Conservation (phyloP, 2,113 vertebrate species). For the Semicossyphus pulcher region DNA sequence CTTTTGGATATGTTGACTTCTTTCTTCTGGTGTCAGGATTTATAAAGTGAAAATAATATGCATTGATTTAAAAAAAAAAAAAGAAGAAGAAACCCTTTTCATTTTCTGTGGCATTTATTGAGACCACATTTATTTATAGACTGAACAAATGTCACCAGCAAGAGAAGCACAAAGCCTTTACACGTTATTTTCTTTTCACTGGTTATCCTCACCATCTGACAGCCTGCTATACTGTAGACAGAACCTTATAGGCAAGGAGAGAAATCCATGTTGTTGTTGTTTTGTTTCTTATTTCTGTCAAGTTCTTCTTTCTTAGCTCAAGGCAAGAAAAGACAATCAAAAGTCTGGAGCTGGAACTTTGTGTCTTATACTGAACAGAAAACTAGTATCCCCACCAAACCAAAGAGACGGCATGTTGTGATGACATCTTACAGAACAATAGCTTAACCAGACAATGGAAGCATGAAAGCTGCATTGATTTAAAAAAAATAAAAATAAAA, state of each 20-base stretch:
- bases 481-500: too few species aligned
- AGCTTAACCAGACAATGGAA: background rate
- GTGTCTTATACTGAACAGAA: background rate
- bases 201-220: constrained; percentile 5
- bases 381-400: background rate
- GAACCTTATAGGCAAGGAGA: background rate
- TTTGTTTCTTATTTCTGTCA: background rate
- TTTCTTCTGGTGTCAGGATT: too few species aligned
- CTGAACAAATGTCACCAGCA: constrained; percentile 36
- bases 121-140: constrained; percentile 31
- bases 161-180: background rate
- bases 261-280: background rate
- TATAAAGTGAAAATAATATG: too few species aligned
- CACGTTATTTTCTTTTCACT: background rate
- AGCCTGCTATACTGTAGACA: background rate
- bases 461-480: constrained; percentile 18
- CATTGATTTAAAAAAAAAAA: too few species aligned
- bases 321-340: background rate
- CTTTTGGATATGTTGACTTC: too few species aligned
- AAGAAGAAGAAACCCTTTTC: constrained; percentile 2
- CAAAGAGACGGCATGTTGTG: background rate
- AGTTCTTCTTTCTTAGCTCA: background rate
- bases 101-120: constrained; percentile 34
- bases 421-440: background rate
- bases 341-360: background rate